These are phyloP conservation scores for Coptodon bakossiorum DNA, from an alignment of 2,113 vertebrate species.

Conservation along the genomic window DNA sequence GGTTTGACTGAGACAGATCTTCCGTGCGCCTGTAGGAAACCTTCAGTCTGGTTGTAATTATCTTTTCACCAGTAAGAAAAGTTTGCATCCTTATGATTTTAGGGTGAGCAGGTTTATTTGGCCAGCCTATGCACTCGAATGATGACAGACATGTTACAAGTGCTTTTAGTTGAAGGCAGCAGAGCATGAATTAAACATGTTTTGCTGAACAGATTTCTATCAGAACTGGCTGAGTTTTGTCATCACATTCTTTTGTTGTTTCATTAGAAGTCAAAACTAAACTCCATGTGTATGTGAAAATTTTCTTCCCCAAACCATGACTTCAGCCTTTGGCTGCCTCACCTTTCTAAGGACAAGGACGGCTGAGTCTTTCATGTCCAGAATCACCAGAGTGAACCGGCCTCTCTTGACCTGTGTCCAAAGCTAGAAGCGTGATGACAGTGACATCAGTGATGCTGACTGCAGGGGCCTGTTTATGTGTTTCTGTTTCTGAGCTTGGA, in stretches of 20 bases:
- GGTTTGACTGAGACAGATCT: not conserved
- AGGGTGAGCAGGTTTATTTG: conserved; percentile 16
- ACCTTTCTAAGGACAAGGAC: not conserved
- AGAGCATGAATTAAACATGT: not conserved
- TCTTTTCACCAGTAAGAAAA: not conserved
- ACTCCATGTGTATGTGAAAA: not conserved
- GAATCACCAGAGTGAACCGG: not conserved
- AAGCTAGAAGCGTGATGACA: not conserved
- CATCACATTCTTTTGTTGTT: not conserved
- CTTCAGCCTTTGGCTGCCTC: not conserved
- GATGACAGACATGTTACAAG: not conserved
- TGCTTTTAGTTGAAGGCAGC: not conserved
- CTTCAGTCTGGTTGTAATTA: conserved; percentile 6
- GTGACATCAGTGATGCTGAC: not conserved
- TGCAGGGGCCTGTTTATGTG: not conserved
- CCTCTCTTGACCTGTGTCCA: not conserved
- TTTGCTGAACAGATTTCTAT: not conserved
- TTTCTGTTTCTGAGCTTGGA: not conserved
- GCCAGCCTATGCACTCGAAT: not conserved
- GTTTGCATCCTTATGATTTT: not conserved
- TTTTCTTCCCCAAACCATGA: not conserved
- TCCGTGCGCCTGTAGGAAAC: not conserved
- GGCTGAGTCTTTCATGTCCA: not conserved
- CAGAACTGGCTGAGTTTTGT: not conserved
- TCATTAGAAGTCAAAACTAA: not conserved